These are phyloP conservation scores for Acanthosepion esculentum DNA, from an alignment of 2,888 invertebrate species.

Conservation along the genomic window DNA sequence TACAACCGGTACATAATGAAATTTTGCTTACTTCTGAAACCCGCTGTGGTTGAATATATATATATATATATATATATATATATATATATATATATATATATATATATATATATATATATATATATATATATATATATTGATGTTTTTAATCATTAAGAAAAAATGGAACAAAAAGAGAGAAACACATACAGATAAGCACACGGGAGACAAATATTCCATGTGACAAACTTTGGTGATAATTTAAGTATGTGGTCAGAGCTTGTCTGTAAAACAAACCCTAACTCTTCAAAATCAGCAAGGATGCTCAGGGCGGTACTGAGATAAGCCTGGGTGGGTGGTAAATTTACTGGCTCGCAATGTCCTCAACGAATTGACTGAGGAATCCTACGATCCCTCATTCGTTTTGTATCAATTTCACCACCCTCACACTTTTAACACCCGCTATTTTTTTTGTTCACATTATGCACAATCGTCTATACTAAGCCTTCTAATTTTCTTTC, in stretches of 20 bases:
- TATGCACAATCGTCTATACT: background rate
- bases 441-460: background rate
- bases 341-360: background rate
- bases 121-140: background rate
- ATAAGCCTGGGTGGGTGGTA: slow-evolving; percentile 22
- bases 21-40: no score
- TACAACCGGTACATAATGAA: no score
- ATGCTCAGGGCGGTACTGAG: background rate
- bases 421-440: background rate
- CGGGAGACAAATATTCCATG: background rate
- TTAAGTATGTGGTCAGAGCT: background rate
- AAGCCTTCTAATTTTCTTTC: background rate
- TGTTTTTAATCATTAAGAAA: background rate
- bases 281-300: background rate
- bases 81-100: background rate
- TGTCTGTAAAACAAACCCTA: background rate
- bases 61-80: background rate
- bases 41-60: background rate
- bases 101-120: background rate
- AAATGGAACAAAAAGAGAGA: background rate
- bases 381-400: background rate
- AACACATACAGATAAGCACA: background rate
- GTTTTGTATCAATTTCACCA: background rate
- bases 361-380: background rate
- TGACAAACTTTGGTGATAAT: background rate